Evolutionary conservation across 2,113 vertebrate species (phyloP), one percentile per base, ranked within the genome.

Genomic region (Falco punctatus): DNA sequence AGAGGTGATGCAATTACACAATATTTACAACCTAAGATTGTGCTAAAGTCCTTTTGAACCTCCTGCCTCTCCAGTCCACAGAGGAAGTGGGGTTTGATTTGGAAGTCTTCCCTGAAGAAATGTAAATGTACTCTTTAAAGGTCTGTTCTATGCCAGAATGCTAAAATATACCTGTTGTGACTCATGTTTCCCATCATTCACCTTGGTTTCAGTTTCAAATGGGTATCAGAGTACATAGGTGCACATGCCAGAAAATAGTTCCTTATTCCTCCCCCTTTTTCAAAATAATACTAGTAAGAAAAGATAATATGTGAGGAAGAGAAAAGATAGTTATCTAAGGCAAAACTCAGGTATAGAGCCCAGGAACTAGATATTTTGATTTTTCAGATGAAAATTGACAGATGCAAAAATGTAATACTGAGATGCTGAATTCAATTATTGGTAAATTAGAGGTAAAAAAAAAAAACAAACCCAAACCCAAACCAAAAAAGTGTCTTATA

Each of bases 11-110:
- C 96, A 96, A 97, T 97, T 97, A 96, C 95, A 95, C 81, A 92
- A 95, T 96, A 97, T 98, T 98, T 98, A 94, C 86, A 95, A 87
- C 42, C 69, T 58, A 74, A 97, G 91, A 97, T 97, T 97, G 94
- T 92, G 74, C 86, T 90, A 30, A 82, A 94, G 83, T 98, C 86
- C 90, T 95, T 96, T 94, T 96, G 92, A 97, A 96, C 96, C 94
- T 84, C 52, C 58, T 73, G 69, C 46, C 61, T 82, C 74, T 88
- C 75, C 74, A 65, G 83, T 75, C 65, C 73, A 71, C 26, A 2
- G 61, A 67, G n/a, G 67, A 92, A 79, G 21, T 0, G 1, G 67
- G n/a, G 17, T 87, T 33, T 51, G 46, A 51, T 80, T 64, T 88
- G 26, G 62, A 90, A 95, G 49, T 59, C 28, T 93, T 92, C 62